Percentiles rank a stretch among this genome's conserved stretches.
These are phyloP conservation scores for Pasiphila rectangulata DNA, from an alignment of 2,888 invertebrate genomes.

Conservation along the genomic window DNA sequence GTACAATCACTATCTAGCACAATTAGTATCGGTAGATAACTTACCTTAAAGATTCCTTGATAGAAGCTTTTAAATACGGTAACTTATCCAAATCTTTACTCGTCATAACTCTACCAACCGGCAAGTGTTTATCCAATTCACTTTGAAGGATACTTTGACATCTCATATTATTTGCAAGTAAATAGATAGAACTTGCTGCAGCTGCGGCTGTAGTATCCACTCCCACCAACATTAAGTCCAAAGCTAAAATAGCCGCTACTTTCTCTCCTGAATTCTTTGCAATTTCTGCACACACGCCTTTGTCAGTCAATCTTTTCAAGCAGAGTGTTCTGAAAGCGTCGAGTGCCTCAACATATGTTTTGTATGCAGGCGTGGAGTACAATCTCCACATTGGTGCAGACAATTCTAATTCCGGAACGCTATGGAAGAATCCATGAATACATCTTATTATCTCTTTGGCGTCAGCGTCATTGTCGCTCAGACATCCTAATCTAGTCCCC, in stretches of 20 bases:
- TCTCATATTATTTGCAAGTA: slow-evolving; percentile 85
- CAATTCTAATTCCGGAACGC: slow-evolving; percentile 87
- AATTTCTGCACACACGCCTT: slow-evolving; percentile 69
- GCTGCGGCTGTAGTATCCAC: slow-evolving; percentile 91
- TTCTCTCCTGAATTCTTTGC: slow-evolving; percentile 61
- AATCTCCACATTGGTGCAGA: slow-evolving; percentile 88
- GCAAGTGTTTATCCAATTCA: slow-evolving; percentile 82
- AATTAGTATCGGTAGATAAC: too few relatives aligned
- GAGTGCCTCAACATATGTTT: slow-evolving; percentile 85
- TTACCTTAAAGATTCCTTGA: slow-evolving; percentile 88
- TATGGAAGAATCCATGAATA: slow-evolving; percentile 88
- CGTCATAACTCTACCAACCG: slow-evolving; percentile 77
- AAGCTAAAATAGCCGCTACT: slow-evolving; percentile 85
- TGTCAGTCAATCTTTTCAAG: slow-evolving; percentile 65
- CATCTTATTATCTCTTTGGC: slow-evolving; percentile 88
- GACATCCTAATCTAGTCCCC: slow-evolving; percentile 89
- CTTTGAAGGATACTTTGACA: slow-evolving; percentile 83
- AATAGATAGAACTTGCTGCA: slow-evolving; percentile 87
- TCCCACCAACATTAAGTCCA: slow-evolving; percentile 89
- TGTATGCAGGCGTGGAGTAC: slow-evolving; percentile 85
- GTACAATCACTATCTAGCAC: too few relatives aligned
- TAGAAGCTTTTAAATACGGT: slow-evolving; percentile 87
- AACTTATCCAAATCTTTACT: slow-evolving; percentile 83
- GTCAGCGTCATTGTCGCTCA: slow-evolving; percentile 85
- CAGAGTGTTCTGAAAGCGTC: slow-evolving; percentile 85